Evolutionary conservation across 2,113 vertebrate species (phyloP).

Genomic region (Saimiri boliviensis): DNA sequence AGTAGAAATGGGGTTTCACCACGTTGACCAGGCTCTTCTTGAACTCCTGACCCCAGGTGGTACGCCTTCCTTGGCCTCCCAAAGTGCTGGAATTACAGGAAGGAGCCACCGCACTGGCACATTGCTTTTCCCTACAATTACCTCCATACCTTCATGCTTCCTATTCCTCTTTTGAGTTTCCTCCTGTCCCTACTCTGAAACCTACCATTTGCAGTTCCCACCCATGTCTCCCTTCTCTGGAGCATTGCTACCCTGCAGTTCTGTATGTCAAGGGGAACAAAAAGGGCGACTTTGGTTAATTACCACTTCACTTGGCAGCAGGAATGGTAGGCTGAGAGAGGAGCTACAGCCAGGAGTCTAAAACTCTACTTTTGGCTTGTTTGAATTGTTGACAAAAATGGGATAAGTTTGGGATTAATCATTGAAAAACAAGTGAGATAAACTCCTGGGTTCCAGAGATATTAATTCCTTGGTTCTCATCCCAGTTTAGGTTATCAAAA

Average conservation of each 20-base stretch:
- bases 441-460: conserved; percentile 43
- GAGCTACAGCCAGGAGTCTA: background rate
- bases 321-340: background rate
- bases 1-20: no score
- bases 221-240: background rate
- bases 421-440: conserved; percentile 66
- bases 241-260: background rate
- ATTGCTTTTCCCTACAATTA: background rate
- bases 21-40: no score
- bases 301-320: conserved; percentile 49
- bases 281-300: background rate
- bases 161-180: background rate
- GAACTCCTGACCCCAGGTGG: no score
- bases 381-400: conserved; percentile 61
- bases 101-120: no score
- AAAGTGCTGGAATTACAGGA: no score
- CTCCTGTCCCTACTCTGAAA: background rate
- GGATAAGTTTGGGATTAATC: conserved; percentile 69
- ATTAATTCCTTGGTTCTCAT: conserved; percentile 64
- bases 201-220: background rate
- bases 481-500: conserved; percentile 70
- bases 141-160: background rate
- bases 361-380: conserved; percentile 46
- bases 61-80: no score
- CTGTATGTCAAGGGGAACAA: background rate